phyloP scores from a whole-genome alignment of 2,113 vertebrate species.

The Notarius lentiginosus region DNA sequence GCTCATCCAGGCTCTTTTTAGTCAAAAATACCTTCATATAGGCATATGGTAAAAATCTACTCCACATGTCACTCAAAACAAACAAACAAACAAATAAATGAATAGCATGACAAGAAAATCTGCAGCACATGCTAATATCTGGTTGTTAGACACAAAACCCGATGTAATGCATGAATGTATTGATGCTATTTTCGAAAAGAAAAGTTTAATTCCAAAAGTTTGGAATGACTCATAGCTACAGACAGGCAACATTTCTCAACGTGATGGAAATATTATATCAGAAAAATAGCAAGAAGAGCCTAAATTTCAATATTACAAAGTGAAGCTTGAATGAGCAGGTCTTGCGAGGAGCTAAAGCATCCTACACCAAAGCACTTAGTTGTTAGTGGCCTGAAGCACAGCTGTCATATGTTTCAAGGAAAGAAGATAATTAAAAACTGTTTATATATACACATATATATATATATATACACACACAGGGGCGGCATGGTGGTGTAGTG shows the following conservation, averaged over 20 bases:
- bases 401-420: constrained; percentile 55
- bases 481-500: too few species aligned
- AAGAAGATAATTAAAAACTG: constrained; percentile 42
- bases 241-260: background rate
- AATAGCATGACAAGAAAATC: background rate
- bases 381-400: constrained; percentile 29
- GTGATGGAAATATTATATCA: constrained; percentile 8
- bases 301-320: constrained; percentile 26
- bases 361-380: constrained; percentile 36
- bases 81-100: background rate
- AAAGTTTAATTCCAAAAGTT: constrained; percentile 16
- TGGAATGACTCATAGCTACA: constrained; percentile 4
- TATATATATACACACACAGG: too few species aligned
- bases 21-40: constrained; percentile 29
- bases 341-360: constrained; percentile 30
- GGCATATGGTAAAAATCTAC: constrained; percentile 26
- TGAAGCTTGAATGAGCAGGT: constrained; percentile 27
- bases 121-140: background rate
- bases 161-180: constrained; percentile 17
- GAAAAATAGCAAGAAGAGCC: background rate
- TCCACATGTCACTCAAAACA: background rate
- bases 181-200: constrained; percentile 11
- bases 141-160: constrained; percentile 32
- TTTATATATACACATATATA: too few species aligned
- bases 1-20: constrained; percentile 19